Evolutionary conservation across 2,888 invertebrate species (phyloP).

Genomic region (Chymomyza caudatula): DNA sequence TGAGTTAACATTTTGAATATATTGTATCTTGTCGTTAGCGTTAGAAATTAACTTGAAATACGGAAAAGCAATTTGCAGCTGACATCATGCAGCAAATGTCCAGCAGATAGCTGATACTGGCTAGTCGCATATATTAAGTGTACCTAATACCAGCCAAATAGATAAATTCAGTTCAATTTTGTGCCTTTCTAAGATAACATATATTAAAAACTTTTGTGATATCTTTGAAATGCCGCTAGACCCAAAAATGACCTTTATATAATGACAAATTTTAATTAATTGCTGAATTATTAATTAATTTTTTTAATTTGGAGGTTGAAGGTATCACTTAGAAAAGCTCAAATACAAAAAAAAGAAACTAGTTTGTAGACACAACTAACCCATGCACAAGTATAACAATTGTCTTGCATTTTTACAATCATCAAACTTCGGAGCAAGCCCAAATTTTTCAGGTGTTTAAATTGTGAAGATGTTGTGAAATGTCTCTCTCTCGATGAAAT

Average conservation of each 20-base stretch:
- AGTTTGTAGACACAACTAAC: slow-evolving; percentile 7
- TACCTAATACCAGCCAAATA: background rate
- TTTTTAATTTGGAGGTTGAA: background rate
- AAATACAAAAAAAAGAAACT: background rate
- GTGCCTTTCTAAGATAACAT: slow-evolving; percentile 38
- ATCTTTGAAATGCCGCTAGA: slow-evolving; percentile 22
- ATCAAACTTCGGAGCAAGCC: no score
- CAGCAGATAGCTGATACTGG: background rate
- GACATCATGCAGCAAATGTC: slow-evolving; percentile 47
- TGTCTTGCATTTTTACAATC: background rate
- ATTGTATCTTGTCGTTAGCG: background rate
- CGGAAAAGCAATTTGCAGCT: slow-evolving; percentile 67
- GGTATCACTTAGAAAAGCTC: background rate
- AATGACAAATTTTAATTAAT: background rate
- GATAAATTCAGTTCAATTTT: slow-evolving; percentile 10
- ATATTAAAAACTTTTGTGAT: slow-evolving; percentile 30
- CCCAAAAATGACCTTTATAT: slow-evolving; percentile 22
- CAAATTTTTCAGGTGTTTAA: no score
- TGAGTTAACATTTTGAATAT: slow-evolving; percentile 46
- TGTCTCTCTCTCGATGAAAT: no score
- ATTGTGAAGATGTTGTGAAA: no score
- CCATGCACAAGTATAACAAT: background rate
- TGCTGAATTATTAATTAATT: background rate
- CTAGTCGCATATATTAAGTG: background rate
- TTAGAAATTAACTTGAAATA: slow-evolving; percentile 52